A percentile compares a stretch with the other conserved stretches of the same genome.
Evolutionary conservation across 2,113 vertebrate species (phyloP).

Genomic region (Podarcis cretensis): DNA sequence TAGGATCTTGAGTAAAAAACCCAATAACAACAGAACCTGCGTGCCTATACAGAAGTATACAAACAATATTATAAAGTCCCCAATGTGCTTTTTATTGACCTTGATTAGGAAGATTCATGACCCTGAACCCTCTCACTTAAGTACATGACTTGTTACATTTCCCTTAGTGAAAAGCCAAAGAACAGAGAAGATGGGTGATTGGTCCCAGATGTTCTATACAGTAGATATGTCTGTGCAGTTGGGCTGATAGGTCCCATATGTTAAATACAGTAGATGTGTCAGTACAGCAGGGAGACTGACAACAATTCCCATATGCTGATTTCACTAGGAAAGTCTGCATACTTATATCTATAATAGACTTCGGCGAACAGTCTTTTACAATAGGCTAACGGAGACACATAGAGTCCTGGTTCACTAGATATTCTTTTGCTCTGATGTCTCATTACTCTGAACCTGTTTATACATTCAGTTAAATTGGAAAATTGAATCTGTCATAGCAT

Average conservation of each 20-base stretch:
- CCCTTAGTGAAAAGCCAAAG: neutral
- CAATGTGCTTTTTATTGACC: conserved; percentile 46
- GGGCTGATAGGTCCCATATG: conserved; percentile 51
- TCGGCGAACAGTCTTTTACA: conserved; percentile 23
- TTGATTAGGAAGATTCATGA: conserved; percentile 41
- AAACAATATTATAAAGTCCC: neutral
- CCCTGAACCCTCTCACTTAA: neutral
- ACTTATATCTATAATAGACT: neutral
- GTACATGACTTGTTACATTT: conserved; percentile 1
- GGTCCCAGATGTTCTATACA: conserved; percentile 36
- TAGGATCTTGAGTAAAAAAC: neutral
- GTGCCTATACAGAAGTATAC: neutral
- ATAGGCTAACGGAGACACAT: neutral
- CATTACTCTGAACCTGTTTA: neutral
- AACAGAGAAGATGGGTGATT: conserved; percentile 13
- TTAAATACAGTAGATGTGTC: conserved; percentile 33
- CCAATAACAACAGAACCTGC: neutral
- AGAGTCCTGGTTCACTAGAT: neutral
- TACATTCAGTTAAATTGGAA: neutral
- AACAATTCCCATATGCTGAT: conserved; percentile 19
- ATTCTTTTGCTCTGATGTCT: neutral
- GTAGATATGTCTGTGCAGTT: neutral
- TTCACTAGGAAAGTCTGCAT: neutral
- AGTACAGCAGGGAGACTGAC: neutral
- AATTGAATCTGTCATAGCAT: neutral